Evolutionary conservation across 2,113 vertebrate genomes (phyloP), one percentile per base, ranked within the genome.

Genomic region (Perccottus glenii): DNA sequence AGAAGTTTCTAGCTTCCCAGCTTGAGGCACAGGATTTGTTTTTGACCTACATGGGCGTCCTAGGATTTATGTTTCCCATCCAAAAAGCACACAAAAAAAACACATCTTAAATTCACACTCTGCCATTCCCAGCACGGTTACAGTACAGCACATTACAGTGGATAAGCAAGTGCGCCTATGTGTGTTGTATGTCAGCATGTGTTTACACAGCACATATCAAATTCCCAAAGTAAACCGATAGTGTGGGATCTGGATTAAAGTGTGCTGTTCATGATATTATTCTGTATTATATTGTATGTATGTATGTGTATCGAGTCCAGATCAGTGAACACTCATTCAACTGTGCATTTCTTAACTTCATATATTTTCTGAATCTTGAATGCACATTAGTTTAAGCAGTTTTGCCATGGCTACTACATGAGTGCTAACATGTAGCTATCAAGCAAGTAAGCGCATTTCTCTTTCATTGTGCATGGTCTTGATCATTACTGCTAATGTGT

Each of bases 11-110:
- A 81, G 82, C 78, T 86, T 82, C 85, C 79, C 81, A 86, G 88
- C 82, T 89, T 63, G 86, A 85, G 86, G 78, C 82, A 27, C 75
- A 75, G 86, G 82, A 86, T 87, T 87, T 87, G 83, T 85, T 85
- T 85, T 78, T 85, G 88, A 89, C 89, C 87, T 85, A 89, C 89
- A 88, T 80, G 88, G 77, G 84, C 82, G 75, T 84, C 85, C 78
- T 69, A 84, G 83, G 78, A 77, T 75, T 81, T 53, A 46, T 67
- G 72, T 81, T 57, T 82, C 52, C 67, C 56, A 35, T 53, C 64
- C 78, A 84, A 87, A 57, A 73, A 60, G 11, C 16, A 40, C 56
- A 70, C 65, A 49, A 70, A 35, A 32, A 62, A 45, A 49, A 43
- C 50, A 82, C 80, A 61, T 75, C 69, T 81, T 59, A 81, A 67